A percentile compares a stretch with the other conserved stretches of the same genome.
Evolutionary conservation across 2,113 vertebrate genomes (phyloP).

Genomic region (Labeo rohita): DNA sequence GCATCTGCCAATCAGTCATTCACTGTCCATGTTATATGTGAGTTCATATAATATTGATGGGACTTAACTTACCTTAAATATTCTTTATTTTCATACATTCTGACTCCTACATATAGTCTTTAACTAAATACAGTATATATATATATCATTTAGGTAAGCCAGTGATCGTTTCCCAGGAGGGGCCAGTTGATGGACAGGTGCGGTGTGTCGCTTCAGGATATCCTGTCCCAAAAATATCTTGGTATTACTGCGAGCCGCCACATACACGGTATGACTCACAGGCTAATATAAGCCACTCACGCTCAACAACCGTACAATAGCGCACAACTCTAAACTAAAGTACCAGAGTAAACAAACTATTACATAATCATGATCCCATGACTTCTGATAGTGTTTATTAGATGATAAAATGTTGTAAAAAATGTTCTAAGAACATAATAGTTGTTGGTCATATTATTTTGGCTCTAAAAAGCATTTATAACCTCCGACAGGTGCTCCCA

Average conservation of each 20-base stretch:
- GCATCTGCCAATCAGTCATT: conserved; percentile 82
- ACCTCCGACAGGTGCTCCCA: conserved; percentile 78
- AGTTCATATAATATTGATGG: conserved; percentile 57
- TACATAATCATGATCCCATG: neutral
- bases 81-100: neutral
- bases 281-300: neutral
- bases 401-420: neutral
- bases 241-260: conserved; percentile 88
- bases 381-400: neutral
- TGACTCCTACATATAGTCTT: neutral
- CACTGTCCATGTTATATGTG: conserved; percentile 92
- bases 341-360: neutral
- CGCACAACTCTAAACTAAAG: neutral
- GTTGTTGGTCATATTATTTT: neutral
- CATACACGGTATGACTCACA: conserved; percentile 82
- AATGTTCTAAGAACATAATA: neutral
- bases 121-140: conserved; percentile 12
- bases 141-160: conserved; percentile 83
- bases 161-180: conserved; percentile 85
- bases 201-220: conserved; percentile 89
- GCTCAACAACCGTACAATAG: neutral
- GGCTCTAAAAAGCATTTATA: neutral
- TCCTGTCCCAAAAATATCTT: conserved; percentile 89
- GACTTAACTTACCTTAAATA: neutral
- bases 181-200: conserved; percentile 85